These are phyloP conservation scores for Parazoanthus atlanticus DNA, from an alignment of 92 coral and sea anemone genomes.

Conservation along the genomic window DNA sequence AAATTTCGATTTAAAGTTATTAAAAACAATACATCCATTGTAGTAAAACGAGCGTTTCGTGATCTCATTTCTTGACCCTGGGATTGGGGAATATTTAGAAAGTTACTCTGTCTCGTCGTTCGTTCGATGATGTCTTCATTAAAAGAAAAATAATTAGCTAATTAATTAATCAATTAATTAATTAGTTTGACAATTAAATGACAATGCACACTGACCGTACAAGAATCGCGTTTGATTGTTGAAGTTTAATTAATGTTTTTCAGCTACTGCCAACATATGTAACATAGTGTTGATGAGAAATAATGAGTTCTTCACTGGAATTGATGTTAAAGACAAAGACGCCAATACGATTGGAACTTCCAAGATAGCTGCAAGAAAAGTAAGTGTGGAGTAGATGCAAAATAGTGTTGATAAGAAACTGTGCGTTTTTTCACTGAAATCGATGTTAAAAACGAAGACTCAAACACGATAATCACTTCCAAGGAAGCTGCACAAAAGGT, in stretches of 20 bases:
- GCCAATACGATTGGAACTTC: constrained; percentile 84
- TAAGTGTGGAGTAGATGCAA: constrained; percentile 21
- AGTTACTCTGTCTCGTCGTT: too few species aligned
- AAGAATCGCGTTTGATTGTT: not conserved
- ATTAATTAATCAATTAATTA: too few species aligned
- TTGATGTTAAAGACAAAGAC: constrained; percentile 87
- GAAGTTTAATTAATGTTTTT: not conserved
- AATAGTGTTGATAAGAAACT: constrained; percentile 88
- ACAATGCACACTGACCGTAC: not conserved
- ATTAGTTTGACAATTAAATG: too few species aligned
- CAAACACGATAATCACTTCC: constrained; percentile 78
- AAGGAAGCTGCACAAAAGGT: constrained; percentile 69
- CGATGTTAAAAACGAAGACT: constrained; percentile 79
- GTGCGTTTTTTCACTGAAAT: constrained; percentile 88
- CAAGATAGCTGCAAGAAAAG: constrained; percentile 86
- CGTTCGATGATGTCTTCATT: too few species aligned
- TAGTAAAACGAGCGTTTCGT: too few species aligned
- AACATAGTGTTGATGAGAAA: constrained; percentile 95
- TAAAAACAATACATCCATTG: too few species aligned
- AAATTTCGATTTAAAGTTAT: too few species aligned
- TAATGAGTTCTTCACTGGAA: constrained; percentile 91
- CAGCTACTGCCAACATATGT: constrained; percentile 94
- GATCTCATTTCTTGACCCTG: too few species aligned
- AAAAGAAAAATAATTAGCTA: too few species aligned
- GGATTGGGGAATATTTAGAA: too few species aligned